Percentiles rank a stretch among this genome's conserved stretches.
Conservation (phyloP, 2,888 invertebrate species). For the Ormyrus pomaceus region DNA sequence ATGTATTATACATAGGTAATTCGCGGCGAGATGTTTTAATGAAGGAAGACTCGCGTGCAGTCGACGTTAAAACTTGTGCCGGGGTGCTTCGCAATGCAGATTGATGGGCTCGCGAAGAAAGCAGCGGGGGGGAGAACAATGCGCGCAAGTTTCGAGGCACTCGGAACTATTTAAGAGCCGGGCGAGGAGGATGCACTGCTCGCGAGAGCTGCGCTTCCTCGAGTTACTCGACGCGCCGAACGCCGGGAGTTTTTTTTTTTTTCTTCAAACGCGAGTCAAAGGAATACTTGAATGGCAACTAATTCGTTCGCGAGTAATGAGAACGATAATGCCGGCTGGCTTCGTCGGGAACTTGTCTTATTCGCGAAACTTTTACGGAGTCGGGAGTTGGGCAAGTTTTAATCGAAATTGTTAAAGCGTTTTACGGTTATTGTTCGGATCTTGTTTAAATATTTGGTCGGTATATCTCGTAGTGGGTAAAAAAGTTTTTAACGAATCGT, state of each 20-base stretch:
- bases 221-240: not conserved
- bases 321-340: constrained; percentile 12
- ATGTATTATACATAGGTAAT: constrained; percentile 14
- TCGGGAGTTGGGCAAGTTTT: not conserved
- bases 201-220: not conserved
- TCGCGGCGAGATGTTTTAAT: constrained; percentile 22
- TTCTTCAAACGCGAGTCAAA: constrained; percentile 20
- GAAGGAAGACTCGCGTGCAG: not conserved
- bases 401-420: not conserved
- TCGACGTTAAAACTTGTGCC: constrained; percentile 2
- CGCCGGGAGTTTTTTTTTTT: constrained; percentile 14
- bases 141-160: constrained; percentile 35
- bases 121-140: constrained; percentile 26
- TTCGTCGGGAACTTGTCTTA: too few species aligned
- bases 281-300: constrained; percentile 10
- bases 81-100: constrained; percentile 22
- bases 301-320: constrained; percentile 2
- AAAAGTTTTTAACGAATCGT: too few species aligned
- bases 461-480: too few species aligned
- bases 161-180: constrained; percentile 30
- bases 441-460: too few species aligned
- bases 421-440: not conserved
- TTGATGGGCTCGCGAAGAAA: constrained; percentile 37
- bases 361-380: not conserved
- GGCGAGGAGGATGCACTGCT: not conserved